A percentile compares a stretch with the other conserved stretches of the same genome.
phyloP scores from a whole-genome alignment of 2,888 invertebrate species.

The Cephus rjabovi region DNA sequence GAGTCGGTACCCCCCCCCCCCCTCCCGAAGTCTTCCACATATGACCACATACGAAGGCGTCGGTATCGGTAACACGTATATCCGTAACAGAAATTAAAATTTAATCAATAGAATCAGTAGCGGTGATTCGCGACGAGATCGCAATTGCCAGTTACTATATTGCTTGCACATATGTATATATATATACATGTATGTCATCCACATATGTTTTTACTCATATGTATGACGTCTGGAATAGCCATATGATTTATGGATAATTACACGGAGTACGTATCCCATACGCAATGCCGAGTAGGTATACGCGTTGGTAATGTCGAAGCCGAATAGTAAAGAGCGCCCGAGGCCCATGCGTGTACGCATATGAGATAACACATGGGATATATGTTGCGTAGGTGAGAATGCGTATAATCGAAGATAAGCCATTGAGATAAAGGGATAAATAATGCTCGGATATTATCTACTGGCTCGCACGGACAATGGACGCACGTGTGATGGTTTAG shows the following conservation, averaged over 20 bases:
- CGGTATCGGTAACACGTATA: neutral
- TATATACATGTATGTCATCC: neutral
- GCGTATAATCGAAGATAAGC: conserved; percentile 22
- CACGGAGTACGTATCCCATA: neutral
- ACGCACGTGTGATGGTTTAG: conserved; percentile 17
- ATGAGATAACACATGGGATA: neutral
- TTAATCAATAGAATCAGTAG: neutral
- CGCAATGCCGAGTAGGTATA: neutral
- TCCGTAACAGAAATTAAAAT: neutral
- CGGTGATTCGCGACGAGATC: neutral
- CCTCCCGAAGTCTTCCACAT: neutral
- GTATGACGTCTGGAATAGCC: neutral
- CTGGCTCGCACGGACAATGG: conserved; percentile 19
- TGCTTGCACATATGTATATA: neutral
- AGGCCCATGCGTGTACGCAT: neutral
- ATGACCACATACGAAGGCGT: neutral
- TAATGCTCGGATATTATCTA: conserved; percentile 23
- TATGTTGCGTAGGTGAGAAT: conserved; percentile 19
- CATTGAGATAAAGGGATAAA: conserved; percentile 20
- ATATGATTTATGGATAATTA: neutral
- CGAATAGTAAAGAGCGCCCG: neutral
- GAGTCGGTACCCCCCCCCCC: neutral
- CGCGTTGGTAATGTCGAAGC: neutral
- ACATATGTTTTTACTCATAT: neutral
- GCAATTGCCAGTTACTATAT: neutral